Base-by-base conservation (phyloP, 2,113 vertebrate genomes). In the Sylvia atricapilla region DNA sequence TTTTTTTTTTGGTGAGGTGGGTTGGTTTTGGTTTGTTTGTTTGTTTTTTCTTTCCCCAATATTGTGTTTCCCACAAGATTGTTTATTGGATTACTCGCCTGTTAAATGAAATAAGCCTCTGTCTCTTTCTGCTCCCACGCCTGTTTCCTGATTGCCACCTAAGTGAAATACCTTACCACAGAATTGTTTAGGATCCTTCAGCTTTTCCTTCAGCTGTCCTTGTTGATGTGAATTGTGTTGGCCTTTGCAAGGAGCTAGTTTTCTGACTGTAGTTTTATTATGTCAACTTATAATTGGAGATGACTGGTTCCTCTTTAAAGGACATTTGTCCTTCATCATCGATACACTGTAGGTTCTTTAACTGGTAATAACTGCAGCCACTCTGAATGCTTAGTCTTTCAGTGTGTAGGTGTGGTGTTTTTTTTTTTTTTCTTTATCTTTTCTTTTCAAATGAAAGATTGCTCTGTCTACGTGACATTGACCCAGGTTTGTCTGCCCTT, bases 21-120 rank as follows among this genome's bases (percentile, higher is more conserved):
- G 3, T 9, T 22, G 44, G 19, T 58, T 58, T 58, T 33, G 30
- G 13, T 8, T 1, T 5, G 1, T 11, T 18, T 14, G 23, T 10
- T 1, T 5, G 1, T 15, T 18, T 18, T 23, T 24, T 20, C 5
- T 18, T 21, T 15, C 2, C 8, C 4, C 10, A 52, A 23, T 9
- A 25, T 25, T 30, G 9, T 81, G 9, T 73, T 90, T 85, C 33
- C 55, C 13, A 52, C 22, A 56, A 27, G 16, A 8, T 41, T 81
- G 13, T 77, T 84, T 82, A 11, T 85, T 53, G 39, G 39, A n/a
- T 58, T 49, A 4, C 20, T 73, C 14, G 31, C 25, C 17, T 73
- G 12, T n/a, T 52, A 72, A 35, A 50, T 33, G 6, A 78, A 89
- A 24, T 59, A 59, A 46, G 17, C 64, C 9, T 76, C 31, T 72